These are phyloP conservation scores for Phalacrocorax pelagicus DNA, from an alignment of 2,113 vertebrate genomes.

Conservation along the genomic window DNA sequence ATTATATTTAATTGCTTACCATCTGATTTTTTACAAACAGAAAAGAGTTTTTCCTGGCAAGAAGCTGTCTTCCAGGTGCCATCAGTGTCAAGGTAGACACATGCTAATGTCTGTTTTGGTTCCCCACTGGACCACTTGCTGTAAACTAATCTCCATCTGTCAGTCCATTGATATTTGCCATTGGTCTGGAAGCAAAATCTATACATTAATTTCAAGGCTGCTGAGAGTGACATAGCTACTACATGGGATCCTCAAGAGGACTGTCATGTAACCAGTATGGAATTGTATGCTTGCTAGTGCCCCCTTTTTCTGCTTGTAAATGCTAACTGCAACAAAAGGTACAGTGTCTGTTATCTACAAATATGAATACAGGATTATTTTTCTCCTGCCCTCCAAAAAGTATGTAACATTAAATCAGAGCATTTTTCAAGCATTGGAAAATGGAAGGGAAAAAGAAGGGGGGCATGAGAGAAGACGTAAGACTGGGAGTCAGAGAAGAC, in stretches of 20 bases:
- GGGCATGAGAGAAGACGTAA: background rate
- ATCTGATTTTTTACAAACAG: conserved; percentile 85
- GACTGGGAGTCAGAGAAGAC: background rate
- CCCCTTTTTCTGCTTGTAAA: background rate
- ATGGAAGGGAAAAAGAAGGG: background rate
- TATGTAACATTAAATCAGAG: background rate
- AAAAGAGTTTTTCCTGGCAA: conserved; percentile 78
- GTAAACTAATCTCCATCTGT: conserved; percentile 84
- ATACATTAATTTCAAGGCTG: background rate
- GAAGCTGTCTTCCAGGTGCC: conserved; percentile 85
- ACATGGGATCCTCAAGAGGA: background rate
- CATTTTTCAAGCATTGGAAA: background rate
- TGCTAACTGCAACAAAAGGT: background rate
- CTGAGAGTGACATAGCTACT: background rate
- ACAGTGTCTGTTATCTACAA: background rate
- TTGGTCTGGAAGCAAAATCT: conserved; percentile 75
- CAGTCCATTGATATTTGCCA: conserved; percentile 83
- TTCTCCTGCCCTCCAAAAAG: background rate
- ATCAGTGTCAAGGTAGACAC: conserved; percentile 85
- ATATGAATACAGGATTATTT: background rate
- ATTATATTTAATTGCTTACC: conserved; percentile 66
- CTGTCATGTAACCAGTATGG: background rate
- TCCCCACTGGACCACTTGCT: conserved; percentile 86
- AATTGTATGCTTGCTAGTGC: background rate
- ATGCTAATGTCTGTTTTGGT: conserved; percentile 81